These are phyloP conservation scores for Sardinella longiceps DNA, from an alignment of 2,797 vertebrate species.

Conservation along the genomic window DNA sequence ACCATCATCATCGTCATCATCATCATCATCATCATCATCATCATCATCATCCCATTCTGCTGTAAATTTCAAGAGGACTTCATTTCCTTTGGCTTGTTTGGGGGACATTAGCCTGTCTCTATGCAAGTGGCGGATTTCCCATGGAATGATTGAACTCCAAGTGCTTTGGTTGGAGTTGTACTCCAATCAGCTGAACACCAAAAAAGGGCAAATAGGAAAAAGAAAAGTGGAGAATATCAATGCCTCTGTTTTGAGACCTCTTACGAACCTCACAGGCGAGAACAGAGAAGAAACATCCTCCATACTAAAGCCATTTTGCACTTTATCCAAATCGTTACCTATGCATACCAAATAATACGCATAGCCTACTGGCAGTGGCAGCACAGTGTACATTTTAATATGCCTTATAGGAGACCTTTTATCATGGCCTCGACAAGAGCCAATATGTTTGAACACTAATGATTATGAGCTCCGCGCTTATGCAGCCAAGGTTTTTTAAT, in stretches of 20 bases:
- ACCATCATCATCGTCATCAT: too few species aligned
- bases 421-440: constrained; percentile 45
- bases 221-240: background rate
- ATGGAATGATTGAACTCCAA: background rate
- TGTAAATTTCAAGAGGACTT: background rate
- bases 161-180: background rate
- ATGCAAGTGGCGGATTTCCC: background rate
- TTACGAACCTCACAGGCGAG: constrained; percentile 15
- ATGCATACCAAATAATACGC: constrained; percentile 63
- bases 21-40: background rate
- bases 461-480: background rate
- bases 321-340: constrained; percentile 66
- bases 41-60: background rate
- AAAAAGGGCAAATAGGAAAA: background rate
- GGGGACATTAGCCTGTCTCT: background rate
- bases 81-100: background rate
- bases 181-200: background rate
- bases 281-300: constrained; percentile 58
- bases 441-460: constrained; percentile 27
- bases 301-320: constrained; percentile 69
- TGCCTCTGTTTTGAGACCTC: background rate
- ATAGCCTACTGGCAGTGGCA: too few species aligned
- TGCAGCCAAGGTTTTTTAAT: background rate
- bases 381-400: constrained; percentile 48
- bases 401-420: background rate